Evolutionary conservation across 1,140 invertebrate genomes (phyloP), one percentile per base, ranked within the genome.

Genomic region (Meloidogyne floridensis): DNA sequence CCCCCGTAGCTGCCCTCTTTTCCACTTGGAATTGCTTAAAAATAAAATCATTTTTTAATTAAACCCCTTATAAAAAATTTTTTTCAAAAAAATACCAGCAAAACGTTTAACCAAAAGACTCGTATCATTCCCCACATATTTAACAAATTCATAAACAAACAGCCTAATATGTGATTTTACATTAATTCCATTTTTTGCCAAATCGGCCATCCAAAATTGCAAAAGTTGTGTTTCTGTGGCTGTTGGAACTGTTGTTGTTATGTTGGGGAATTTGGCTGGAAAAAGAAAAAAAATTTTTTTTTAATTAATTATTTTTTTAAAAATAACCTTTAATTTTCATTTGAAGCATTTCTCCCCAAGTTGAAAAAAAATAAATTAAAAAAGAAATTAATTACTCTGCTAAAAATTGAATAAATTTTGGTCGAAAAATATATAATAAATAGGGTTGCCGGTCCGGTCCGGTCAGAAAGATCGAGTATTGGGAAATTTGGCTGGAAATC

Each of bases 91-190:
- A 70, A 8, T 43, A 18, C 51, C 32, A 9, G 77, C 42, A 10
- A 43, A 79, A 72, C 18, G 69, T 72, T 8, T 65, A 65, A 65
- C 59, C 2, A 65, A 6, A n/a, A n/a, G 6, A 6, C n/a, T 18
- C 7, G n/a, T n/a, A 42, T 47, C 59, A 0, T 69, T 65, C 9
- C 42, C 72, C 43, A 79, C 72, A 18, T 79, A 32, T 51, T 69
- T 51, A 18, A 69, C 65, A 51, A 69, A 69, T 53, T 79, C 77
- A 18, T 7, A 18, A 47, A 72, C 51, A 51, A 79, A 79, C 2
- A 79, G 65, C 2, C 77, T 54, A 4, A 79, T 32, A 79, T 79
- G 77, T 2, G 77, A 65, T 53, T 79, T 65, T 18, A 72, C 77
- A 18, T 74, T n/a, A 6, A 74, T 74, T 74, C n/a, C 53, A 54